These are phyloP conservation scores for Dioctria linearis DNA, from an alignment of 2,888 invertebrate genomes.

Conservation along the genomic window DNA sequence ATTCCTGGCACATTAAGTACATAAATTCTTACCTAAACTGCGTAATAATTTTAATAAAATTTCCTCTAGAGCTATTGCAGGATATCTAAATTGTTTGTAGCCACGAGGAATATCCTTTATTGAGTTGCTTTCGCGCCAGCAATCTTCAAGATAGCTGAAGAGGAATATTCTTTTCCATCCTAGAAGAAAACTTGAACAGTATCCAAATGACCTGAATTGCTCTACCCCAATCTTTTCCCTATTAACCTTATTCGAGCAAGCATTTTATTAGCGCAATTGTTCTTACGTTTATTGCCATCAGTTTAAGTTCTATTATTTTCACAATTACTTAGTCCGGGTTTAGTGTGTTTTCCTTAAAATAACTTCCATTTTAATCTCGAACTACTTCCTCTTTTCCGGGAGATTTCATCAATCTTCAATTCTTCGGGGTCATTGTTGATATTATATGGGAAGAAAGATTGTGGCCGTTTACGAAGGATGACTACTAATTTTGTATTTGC, in stretches of 20 bases:
- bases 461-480: slow-evolving; percentile 6
- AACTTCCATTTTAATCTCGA: slow-evolving; percentile 24
- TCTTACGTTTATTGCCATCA: slow-evolving; percentile 25
- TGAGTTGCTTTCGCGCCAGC: not conserved
- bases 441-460: no score
- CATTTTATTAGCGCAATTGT: slow-evolving; percentile 1
- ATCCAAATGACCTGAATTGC: slow-evolving; percentile 28
- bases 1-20: no score
- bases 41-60: no score
- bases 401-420: slow-evolving; percentile 31
- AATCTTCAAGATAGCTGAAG: slow-evolving; percentile 5
- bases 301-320: not conserved
- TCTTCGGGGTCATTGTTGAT: no score
- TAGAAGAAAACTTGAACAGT: not conserved
- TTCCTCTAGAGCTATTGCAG: no score
- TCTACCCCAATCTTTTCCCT: slow-evolving; percentile 30
- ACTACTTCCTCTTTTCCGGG: not conserved
- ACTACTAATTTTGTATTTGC: slow-evolving; percentile 38
- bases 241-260: slow-evolving; percentile 29
- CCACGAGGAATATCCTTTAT: no score
- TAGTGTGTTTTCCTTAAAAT: slow-evolving; percentile 19
- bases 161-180: not conserved
- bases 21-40: no score
- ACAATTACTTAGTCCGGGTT: slow-evolving; percentile 29
- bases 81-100: no score